Conservation (phyloP, 2,888 invertebrate genomes). For the Theretra japonica region DNA sequence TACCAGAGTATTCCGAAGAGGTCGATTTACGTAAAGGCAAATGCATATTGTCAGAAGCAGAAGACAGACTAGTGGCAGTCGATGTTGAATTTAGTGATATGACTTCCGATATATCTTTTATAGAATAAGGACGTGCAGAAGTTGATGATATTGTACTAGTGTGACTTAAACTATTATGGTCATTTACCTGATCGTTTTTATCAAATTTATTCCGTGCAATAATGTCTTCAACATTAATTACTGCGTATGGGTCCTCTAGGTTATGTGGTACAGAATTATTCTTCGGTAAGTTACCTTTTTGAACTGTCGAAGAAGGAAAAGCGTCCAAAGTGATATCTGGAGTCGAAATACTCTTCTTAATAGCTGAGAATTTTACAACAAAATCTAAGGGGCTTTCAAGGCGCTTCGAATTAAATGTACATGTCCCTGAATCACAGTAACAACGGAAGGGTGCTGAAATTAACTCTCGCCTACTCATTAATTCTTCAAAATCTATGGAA, state of each 20-base stretch:
- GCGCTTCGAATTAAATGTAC: constrained; percentile 68
- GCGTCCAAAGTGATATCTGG: constrained; percentile 72
- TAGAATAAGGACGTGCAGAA: constrained; percentile 69
- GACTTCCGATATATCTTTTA: constrained; percentile 76
- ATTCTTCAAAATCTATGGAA: constrained; percentile 62
- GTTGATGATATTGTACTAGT: constrained; percentile 66
- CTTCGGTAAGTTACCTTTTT: constrained; percentile 59
- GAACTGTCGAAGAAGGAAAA: constrained; percentile 65
- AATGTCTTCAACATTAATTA: constrained; percentile 64
- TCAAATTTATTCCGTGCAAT: constrained; percentile 54
- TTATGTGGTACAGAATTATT: constrained; percentile 71
- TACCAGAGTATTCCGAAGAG: constrained; percentile 80
- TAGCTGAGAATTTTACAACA: constrained; percentile 75
- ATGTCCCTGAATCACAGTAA: constrained; percentile 73
- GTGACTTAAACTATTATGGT: constrained; percentile 66
- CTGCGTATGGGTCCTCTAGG: constrained; percentile 73
- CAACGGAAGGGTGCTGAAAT: constrained; percentile 72
- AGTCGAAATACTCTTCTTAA: constrained; percentile 78
- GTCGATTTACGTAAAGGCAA: constrained; percentile 71
- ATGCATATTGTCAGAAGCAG: constrained; percentile 69
- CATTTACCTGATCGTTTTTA: constrained; percentile 47
- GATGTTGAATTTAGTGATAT: constrained; percentile 73
- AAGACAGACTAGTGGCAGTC: constrained; percentile 63
- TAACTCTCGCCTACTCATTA: constrained; percentile 63
- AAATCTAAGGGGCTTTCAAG: constrained; percentile 63